Base-by-base conservation (phyloP, 1,140 invertebrate genomes). In the Zaprionus camerounensis region DNA sequence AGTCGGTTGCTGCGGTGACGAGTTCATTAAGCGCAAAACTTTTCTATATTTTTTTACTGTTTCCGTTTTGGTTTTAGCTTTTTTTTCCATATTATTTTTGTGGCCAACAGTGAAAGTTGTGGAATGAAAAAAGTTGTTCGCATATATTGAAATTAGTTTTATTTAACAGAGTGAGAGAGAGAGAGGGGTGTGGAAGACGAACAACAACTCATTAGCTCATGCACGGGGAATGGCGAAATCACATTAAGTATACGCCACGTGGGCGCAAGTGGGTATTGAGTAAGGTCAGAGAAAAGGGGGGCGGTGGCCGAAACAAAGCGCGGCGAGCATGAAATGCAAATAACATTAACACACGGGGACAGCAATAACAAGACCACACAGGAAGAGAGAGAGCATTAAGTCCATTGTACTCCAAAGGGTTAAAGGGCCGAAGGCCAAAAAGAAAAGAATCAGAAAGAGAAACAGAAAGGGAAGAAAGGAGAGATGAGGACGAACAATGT, bases 111-210 rank as follows among this genome's bases (percentile, higher is more conserved):
- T 53, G 63, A 82, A 73, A 78, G 75, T 78, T 78, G 70, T 20
- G 69, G 26, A 62, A 38, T 49, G 22, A 64, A 63, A 80, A 81
- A 81, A 69, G 74, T 83, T 83, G 44, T 57, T 44, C 17, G 51
- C 71, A 64, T 68, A 76, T 76, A 82, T 82, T 82, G 72, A 76
- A 73, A 71, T 80, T 59, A 78, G 81, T 80, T 82, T 68, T 59
- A 62, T 68, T 59, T 28, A 17, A 58, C n/a, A 34, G 38, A 66
- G 34, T 13, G 22, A 9, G 5, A 56, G 28, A 17, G n/a, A 36
- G 13, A 36, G 22, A 49, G 17, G 7, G 12, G 24, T 24, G 24
- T 26, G 5, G n/a, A 15, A 38, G 41, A 36, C 22, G 28, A 68
- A 83, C 7, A 66, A 65, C 38, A 84, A 57, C 71, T 84, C 81